Evolutionary conservation across 2,888 invertebrate genomes (phyloP).

Genomic region (Tinea semifulvella): DNA sequence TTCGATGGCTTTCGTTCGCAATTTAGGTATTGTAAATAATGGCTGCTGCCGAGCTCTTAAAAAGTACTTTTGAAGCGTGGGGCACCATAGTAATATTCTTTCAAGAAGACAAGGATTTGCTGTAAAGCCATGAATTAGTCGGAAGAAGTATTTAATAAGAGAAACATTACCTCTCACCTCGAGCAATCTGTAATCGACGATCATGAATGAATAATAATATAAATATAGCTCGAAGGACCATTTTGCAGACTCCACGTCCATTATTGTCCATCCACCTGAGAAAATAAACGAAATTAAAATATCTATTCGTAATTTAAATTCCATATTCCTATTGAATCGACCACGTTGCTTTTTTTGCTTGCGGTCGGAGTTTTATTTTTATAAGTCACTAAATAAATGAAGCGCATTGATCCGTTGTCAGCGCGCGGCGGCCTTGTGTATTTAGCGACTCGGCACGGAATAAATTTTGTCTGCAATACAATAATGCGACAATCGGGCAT

Average conservation of each 20-base stretch:
- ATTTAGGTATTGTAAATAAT: too few relatives aligned
- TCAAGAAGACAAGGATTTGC: too few relatives aligned
- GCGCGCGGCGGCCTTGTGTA: slow-evolving; percentile 32
- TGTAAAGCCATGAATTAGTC: too few relatives aligned
- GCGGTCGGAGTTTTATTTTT: slow-evolving; percentile 41
- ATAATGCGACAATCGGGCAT: slow-evolving; percentile 34
- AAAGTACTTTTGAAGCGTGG: too few relatives aligned
- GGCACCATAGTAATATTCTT: too few relatives aligned
- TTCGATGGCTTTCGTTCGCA: too few relatives aligned
- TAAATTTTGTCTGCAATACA: slow-evolving; percentile 27
- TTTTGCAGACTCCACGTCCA: neutral
- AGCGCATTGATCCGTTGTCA: slow-evolving; percentile 53
- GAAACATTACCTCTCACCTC: too few relatives aligned
- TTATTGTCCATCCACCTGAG: slow-evolving; percentile 30
- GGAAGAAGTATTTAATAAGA: too few relatives aligned
- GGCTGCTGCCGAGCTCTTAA: too few relatives aligned
- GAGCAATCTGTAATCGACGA: too few relatives aligned
- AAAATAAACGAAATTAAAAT: slow-evolving; percentile 26
- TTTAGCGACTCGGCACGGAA: slow-evolving; percentile 33
- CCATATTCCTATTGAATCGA: slow-evolving; percentile 25
- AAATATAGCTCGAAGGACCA: too few relatives aligned
- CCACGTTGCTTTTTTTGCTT: slow-evolving; percentile 25
- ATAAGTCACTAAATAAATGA: slow-evolving; percentile 61
- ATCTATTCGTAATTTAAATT: slow-evolving; percentile 19
- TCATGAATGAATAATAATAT: neutral